Base-by-base conservation (phyloP, 2,113 vertebrate species). In the Prietella phreatophila region DNA sequence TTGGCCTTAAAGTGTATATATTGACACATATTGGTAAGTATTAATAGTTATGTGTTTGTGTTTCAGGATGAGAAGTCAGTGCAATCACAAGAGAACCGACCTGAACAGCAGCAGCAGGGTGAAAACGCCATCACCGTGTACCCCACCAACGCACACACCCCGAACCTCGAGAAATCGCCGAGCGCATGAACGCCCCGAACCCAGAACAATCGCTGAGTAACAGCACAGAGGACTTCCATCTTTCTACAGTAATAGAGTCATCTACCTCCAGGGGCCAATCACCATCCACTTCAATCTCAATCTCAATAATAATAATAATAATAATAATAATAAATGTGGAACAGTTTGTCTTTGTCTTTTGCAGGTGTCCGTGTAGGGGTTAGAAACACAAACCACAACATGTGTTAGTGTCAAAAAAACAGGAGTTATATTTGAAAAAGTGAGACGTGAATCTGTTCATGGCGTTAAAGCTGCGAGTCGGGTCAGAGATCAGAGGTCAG, bases 231-330 rank as follows among this genome's bases (percentile, higher is more conserved):
- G 96, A 97, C 96, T 98, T 96, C 97, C 93, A 94, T 93, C 94
- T 97, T 96, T 96, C 96, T 89, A 90, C 83, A 89, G 86, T 95
- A 96, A 97, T 96, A 96, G 96, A 95, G 96, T 96, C 96, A 98
- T 97, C 97, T 99, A 99, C 98, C 97, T 99, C 97, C 96, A 96
- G 96, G 96, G 97, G 97, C 95, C 96, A 96, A 96, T 96, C 92
- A 92, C 94, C 93, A 96, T 95, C 93, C 92, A 94, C 94, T 92
- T 82, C 86, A 91, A 93, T 93, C 93, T 92, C 90, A 92, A 89
- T 91, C 93, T 92, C 90, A 92, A 89, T 91, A 91, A 91, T 60
- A 88, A 76, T 33, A 78, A 86, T 67, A 60, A 56, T 27, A 10
- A 76, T 76, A 76, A 71, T 71, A 71, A 71, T 36, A 36, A 36